Base-by-base conservation (phyloP, 2,113 vertebrate species). In the Sardina pilchardus region DNA sequence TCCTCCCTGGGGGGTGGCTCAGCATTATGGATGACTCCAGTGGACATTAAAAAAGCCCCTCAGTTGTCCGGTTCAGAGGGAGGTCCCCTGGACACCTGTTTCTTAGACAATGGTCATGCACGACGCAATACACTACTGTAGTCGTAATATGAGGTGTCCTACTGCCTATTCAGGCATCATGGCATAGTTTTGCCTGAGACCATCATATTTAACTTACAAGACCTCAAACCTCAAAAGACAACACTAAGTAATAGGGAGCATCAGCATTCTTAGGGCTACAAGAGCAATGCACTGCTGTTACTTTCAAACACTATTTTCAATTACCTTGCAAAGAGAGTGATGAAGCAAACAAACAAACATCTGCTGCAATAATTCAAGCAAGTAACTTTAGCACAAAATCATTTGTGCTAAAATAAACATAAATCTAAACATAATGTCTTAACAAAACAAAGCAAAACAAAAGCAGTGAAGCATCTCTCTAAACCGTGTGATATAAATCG, bases 21-120 rank as follows among this genome's bases (percentile, higher is more conserved):
- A 36, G 71, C 5, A 78, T 78, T 78, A 39, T 26, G 42, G 83
- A 86, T 30, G 85, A 82, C 59, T 86, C 45, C 83, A 81, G 39
- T 10, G 30, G 84, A 85, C 90, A 85, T 81, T 44, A 63, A 78
- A 78, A 78, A 78, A 39, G 71, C 4, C 30, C 26, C 63, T 53
- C 83, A 87, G 86, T 88, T 87, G 85, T 85, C 43, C 21, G 82
- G 2, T 82, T 44, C 85, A 42, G 87, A 89, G 90, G 90, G 89
- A 90, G 89, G 85, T 78, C 30, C 71, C 16, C 30, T 78, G 71
- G 19, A 78, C 71, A 78, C 71, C 30, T 78, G 71, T 78, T 78
- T 39, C 30, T 78, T 67, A 14, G 30, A 0, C 71, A 78, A 2
- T 12, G 71, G 3, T 16, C 30, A 16, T 36, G 16, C 71, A 78